Base-by-base conservation (phyloP, 53 echinoderm and acorn worm genomes). In the Henricia sp. region DNA sequence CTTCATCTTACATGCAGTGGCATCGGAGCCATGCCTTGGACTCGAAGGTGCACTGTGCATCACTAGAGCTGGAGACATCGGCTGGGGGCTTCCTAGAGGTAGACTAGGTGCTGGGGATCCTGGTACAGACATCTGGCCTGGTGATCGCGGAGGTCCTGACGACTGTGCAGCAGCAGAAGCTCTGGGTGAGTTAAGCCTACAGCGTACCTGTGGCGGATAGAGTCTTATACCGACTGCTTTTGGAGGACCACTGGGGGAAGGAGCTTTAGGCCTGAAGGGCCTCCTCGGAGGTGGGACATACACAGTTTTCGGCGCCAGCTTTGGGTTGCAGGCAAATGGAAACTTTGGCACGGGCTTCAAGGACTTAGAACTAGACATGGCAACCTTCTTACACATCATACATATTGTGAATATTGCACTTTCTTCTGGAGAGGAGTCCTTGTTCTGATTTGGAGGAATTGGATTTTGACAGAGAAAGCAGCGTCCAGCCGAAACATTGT, bases 381-480 rank as follows among this genome's bases (percentile, higher is more conserved):
- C 93, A 28, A 95, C 80, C 58, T 84, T 93, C 58, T 91, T 89
- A 69, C 96, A 95, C 51, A 83, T 89, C 27, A 82, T 78, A 82
- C 96, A 93, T 21, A 80, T 80, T n/a, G 87, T 77, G 23, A 95
- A 88, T 43, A 93, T 83, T 36, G 85, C 82, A 53, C 84, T 83
- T 37, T 89, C 87, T 11, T 69, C 51, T 6, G 69, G 55, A 2
- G 95, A 91, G 37, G 82, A 86, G 74, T 92, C 90, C 35, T 71
- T 88, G 68, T 70, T 83, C n/a, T 84, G 78, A 46, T 80, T 80
- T 19, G 96, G 91, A 57, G 86, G 89, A 72, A 95, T 93, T 6
- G 87, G 58, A n/a, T 87, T 89, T 37, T 91, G 91, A 70, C 96
- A 95, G 29, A 95, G 84, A 23, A 95, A 89, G 64, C 96, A 95